Evolutionary conservation across 2,797 vertebrate species (phyloP).

Genomic region (Squalus acanthias): DNA sequence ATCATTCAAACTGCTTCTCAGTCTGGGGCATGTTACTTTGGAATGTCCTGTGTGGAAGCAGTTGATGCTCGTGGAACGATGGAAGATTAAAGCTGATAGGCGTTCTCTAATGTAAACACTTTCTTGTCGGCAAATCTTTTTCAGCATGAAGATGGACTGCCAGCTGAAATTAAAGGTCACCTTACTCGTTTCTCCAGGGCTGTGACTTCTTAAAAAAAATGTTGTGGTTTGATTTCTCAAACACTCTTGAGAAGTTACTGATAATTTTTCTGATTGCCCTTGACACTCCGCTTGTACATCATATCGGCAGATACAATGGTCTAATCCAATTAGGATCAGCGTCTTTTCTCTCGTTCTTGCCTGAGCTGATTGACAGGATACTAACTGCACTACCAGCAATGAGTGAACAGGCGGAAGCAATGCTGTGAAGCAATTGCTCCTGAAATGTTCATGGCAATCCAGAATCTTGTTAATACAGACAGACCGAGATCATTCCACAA

Average conservation of each 20-base stretch:
- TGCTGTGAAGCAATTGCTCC: not conserved
- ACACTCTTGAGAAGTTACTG: constrained; percentile 18
- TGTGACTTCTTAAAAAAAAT: not conserved
- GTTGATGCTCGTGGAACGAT: not conserved
- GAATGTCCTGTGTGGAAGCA: not conserved
- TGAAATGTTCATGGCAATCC: not conserved
- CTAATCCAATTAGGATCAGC: constrained; percentile 22
- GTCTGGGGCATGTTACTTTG: not conserved
- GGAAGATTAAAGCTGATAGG: not conserved
- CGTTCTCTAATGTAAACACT: not conserved
- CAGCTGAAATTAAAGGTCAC: constrained; percentile 10
- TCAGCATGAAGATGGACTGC: not conserved
- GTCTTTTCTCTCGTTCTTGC: not conserved
- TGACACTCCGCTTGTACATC: not conserved
- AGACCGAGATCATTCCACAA: not conserved
- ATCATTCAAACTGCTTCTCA: not conserved
- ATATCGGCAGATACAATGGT: not conserved
- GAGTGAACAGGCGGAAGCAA: not conserved
- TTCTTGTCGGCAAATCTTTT: not conserved
- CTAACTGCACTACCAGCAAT: not conserved
- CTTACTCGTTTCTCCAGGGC: not conserved
- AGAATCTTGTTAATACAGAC: not conserved
- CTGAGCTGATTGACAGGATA: not conserved
- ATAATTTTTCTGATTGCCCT: constrained; percentile 32
- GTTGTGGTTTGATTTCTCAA: constrained; percentile 24